phyloP scores from a whole-genome alignment of 2,113 vertebrate species.

The Peromyscus maniculatus region DNA sequence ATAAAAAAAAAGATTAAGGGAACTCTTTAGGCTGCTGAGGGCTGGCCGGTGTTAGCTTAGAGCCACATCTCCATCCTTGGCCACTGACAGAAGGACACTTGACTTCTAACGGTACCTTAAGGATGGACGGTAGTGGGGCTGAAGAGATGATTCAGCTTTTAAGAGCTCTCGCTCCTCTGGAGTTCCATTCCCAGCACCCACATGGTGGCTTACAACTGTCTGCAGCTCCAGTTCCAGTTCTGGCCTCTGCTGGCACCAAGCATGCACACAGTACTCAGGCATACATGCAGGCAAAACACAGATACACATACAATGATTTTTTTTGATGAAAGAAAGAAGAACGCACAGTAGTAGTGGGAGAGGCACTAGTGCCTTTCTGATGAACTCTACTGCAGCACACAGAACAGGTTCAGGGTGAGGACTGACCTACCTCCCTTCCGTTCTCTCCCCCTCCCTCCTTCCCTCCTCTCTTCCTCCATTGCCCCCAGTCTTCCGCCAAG shows the following conservation, averaged over 20 bases:
- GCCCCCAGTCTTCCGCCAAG: background rate
- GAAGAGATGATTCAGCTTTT: background rate
- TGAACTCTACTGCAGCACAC: background rate
- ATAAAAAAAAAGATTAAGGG: background rate
- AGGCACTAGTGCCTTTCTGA: background rate
- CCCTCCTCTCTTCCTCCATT: too few species aligned
- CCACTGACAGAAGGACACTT: background rate
- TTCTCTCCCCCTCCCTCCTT: background rate
- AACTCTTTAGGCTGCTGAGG: background rate
- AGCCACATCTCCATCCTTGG: background rate
- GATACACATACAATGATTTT: background rate
- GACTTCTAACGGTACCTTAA: background rate
- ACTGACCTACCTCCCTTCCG: background rate
- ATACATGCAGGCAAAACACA: background rate
- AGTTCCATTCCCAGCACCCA: background rate
- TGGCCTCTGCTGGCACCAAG: background rate
- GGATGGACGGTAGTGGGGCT: background rate
- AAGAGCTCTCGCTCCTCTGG: background rate
- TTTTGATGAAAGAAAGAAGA: background rate
- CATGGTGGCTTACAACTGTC: background rate
- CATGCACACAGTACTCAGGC: background rate
- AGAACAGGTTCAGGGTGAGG: background rate
- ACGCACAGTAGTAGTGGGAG: background rate
- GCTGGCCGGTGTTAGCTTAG: background rate
- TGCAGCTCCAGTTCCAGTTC: background rate